phyloP scores from a whole-genome alignment of 2,888 invertebrate genomes.

The Drosophila ezoana region DNA sequence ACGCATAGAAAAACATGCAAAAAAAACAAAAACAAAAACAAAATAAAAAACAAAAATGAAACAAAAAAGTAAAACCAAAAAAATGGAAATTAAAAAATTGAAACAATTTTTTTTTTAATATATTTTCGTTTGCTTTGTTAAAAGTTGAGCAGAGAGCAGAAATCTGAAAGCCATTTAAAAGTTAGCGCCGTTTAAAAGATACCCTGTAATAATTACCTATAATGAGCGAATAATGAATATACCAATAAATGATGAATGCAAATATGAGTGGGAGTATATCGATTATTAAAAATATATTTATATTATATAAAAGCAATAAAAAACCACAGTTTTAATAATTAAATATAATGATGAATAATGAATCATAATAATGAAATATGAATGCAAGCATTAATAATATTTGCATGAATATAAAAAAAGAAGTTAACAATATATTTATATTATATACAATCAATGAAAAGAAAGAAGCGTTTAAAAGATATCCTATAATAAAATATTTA shows the following conservation, averaged over 20 bases:
- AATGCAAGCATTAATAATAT: too few species aligned
- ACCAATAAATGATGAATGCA: background rate
- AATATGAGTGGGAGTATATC: too few species aligned
- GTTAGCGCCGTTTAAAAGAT: background rate
- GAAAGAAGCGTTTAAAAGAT: background rate
- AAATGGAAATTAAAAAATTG: constrained; percentile 10
- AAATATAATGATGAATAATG: too few species aligned
- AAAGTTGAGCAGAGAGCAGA: constrained; percentile 6
- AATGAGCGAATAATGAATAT: background rate
- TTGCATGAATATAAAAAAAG: too few species aligned
- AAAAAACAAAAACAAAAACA: constrained; percentile 14
- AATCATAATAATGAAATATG: too few species aligned
- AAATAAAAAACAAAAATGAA: constrained; percentile 17
- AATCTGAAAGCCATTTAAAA: background rate
- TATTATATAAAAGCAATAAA: too few species aligned
- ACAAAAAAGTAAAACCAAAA: constrained; percentile 9
- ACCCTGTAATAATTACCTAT: constrained; percentile 7
- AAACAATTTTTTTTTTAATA: constrained; percentile 41
- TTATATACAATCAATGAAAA: too few species aligned
- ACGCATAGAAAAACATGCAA: constrained; percentile 3
- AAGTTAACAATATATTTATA: too few species aligned
- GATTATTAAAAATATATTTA: too few species aligned
- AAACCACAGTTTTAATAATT: too few species aligned
- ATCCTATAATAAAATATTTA: background rate
- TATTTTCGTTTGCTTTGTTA: constrained; percentile 41